phyloP scores from a whole-genome alignment of 2,888 invertebrate genomes.

The Tiliacea citrago region DNA sequence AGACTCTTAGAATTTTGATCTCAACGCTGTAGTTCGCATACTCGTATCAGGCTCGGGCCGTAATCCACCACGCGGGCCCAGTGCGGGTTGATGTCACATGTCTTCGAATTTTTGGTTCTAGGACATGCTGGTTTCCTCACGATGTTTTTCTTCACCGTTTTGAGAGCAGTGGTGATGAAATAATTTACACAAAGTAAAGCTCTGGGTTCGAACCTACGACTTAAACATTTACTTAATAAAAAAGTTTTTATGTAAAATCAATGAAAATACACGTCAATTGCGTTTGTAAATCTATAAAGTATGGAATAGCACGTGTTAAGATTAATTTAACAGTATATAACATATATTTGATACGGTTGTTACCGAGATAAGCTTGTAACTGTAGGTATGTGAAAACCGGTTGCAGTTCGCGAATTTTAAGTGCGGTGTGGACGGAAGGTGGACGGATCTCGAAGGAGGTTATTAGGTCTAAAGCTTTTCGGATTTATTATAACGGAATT shows the following conservation, averaged over 20 bases:
- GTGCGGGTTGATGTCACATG: no score
- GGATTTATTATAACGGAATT: conserved; percentile 18
- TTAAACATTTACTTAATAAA: neutral
- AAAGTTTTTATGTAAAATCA: conserved; percentile 4
- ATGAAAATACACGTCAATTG: neutral
- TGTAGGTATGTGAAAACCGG: conserved; percentile 37
- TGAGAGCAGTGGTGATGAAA: no score
- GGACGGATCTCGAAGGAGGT: conserved; percentile 15
- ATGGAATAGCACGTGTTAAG: conserved; percentile 3
- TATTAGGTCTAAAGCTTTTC: conserved; percentile 13
- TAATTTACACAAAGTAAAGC: no score
- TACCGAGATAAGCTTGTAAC: conserved; percentile 6
- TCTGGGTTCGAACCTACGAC: no score
- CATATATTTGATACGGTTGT: conserved; percentile 18
- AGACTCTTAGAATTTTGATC: no score
- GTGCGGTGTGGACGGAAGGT: conserved; percentile 9
- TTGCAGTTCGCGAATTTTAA: conserved; percentile 20
- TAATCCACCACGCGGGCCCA: no score
- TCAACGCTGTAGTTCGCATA: no score
- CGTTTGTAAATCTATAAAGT: neutral
- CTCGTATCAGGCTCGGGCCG: no score
- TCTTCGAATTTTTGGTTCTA: neutral
- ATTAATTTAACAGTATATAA: conserved; percentile 10
- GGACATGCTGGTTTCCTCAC: no score
- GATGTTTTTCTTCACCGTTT: no score